These are phyloP conservation scores for Troglohyphantes excavatus DNA, from an alignment of 2,888 invertebrate species.

Conservation along the genomic window DNA sequence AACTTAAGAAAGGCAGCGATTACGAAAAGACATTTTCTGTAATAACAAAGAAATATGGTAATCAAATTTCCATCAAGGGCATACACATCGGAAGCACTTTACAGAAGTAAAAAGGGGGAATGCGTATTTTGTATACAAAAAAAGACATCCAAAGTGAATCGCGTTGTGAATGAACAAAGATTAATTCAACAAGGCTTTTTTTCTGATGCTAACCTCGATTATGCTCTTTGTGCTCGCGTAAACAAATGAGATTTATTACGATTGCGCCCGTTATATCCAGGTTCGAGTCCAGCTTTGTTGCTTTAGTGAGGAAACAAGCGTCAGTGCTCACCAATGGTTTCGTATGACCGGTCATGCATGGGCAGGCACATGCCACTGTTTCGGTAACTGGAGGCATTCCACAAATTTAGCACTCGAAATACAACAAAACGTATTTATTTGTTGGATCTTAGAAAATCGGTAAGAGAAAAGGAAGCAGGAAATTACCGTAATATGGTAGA, in stretches of 20 bases:
- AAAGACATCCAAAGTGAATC: background rate
- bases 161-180: conserved; percentile 16
- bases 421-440: background rate
- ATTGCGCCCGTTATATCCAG: conserved; percentile 5
- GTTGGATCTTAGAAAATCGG: no score
- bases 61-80: conserved; percentile 7
- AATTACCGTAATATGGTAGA: no score
- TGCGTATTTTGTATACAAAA: conserved; percentile 10
- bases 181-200: conserved; percentile 15
- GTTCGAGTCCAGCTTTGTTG: conserved; percentile 9
- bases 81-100: background rate
- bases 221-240: conserved; percentile 30
- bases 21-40: no score
- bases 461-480: no score
- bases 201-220: conserved; percentile 46
- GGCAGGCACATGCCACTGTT: background rate
- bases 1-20: no score
- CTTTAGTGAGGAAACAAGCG: conserved; percentile 41
- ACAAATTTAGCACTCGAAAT: background rate
- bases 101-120: no score
- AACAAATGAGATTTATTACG: conserved; percentile 30
- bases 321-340: conserved; percentile 34
- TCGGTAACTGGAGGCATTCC: background rate
- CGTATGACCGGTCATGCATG: conserved; percentile 22
- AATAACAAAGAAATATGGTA: background rate